Evolutionary conservation across 2,888 invertebrate genomes (phyloP).

Genomic region (Clistopyga incitator): DNA sequence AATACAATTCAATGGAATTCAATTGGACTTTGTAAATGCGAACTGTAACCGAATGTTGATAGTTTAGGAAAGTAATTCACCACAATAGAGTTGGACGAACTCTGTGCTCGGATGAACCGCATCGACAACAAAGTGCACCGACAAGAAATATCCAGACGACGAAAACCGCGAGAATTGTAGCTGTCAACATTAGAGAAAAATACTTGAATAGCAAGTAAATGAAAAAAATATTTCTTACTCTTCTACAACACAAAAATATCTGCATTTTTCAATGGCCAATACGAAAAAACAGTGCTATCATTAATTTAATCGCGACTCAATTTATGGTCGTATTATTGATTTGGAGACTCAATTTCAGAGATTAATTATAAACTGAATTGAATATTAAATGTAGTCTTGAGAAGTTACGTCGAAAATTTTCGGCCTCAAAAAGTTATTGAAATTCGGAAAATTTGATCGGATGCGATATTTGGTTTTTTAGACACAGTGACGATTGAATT

Average conservation of each 20-base stretch:
- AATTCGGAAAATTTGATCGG: background rate
- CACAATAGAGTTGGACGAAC: conserved; percentile 79
- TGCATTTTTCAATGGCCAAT: background rate
- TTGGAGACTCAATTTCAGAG: too few relatives aligned
- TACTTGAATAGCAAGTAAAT: background rate
- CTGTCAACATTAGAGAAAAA: conserved; percentile 67
- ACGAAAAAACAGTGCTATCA: too few relatives aligned
- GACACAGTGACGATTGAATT: too few relatives aligned
- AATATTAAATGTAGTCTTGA: too few relatives aligned
- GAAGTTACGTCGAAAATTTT: too few relatives aligned
- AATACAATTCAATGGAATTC: background rate
- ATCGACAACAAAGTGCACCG: conserved; percentile 79
- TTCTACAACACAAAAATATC: background rate
- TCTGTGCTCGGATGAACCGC: conserved; percentile 76
- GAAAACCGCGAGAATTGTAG: conserved; percentile 75
- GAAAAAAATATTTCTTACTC: background rate
- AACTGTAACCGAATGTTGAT: background rate
- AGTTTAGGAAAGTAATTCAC: conserved; percentile 69
- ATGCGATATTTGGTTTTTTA: background rate
- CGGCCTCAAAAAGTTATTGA: background rate
- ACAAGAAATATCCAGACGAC: conserved; percentile 78
- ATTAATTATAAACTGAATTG: too few relatives aligned
- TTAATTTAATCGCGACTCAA: too few relatives aligned
- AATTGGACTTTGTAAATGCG: background rate
- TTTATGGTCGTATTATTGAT: too few relatives aligned